phyloP scores from a whole-genome alignment of 2,113 vertebrate genomes.

The Leptobrachium ailaonicum region DNA sequence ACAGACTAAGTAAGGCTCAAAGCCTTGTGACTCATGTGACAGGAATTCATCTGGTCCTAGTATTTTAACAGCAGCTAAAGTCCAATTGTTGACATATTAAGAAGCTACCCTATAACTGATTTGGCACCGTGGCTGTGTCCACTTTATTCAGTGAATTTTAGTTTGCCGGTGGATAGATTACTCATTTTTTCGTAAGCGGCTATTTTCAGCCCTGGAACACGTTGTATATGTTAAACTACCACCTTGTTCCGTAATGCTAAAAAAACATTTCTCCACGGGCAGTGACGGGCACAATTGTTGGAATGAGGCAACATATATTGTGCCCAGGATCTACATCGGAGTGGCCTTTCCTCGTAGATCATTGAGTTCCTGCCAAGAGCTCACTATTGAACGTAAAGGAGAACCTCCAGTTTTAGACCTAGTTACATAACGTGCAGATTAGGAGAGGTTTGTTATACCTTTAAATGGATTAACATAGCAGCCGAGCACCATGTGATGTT shows the following conservation, averaged over 20 bases:
- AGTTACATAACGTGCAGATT: neutral
- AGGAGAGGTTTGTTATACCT: conserved; percentile 1
- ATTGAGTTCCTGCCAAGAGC: conserved; percentile 11
- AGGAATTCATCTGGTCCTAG: conserved; percentile 10
- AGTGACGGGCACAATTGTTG: conserved; percentile 8
- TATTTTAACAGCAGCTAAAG: conserved; percentile 1
- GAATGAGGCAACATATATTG: conserved; percentile 38
- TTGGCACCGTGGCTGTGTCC: conserved; percentile 4
- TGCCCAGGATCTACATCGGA: conserved; percentile 21
- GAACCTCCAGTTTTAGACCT: neutral
- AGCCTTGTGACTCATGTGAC: conserved; percentile 3
- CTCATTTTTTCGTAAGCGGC: conserved; percentile 12
- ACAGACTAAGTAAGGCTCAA: neutral
- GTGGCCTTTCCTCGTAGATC: conserved; percentile 24
- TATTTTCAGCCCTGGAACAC: conserved; percentile 24
- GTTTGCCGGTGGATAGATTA: neutral
- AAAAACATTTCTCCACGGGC: conserved; percentile 30
- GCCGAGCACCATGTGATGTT: too few species aligned
- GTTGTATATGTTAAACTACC: conserved; percentile 37
- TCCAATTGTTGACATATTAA: conserved; percentile 18
- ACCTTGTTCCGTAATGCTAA: conserved; percentile 33
- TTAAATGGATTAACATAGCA: neutral
- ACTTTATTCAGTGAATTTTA: neutral
- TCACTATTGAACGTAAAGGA: neutral
- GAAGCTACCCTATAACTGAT: conserved; percentile 5